These are phyloP conservation scores for Leucozona laternaria DNA, from an alignment of 2,888 invertebrate species.

Conservation along the genomic window DNA sequence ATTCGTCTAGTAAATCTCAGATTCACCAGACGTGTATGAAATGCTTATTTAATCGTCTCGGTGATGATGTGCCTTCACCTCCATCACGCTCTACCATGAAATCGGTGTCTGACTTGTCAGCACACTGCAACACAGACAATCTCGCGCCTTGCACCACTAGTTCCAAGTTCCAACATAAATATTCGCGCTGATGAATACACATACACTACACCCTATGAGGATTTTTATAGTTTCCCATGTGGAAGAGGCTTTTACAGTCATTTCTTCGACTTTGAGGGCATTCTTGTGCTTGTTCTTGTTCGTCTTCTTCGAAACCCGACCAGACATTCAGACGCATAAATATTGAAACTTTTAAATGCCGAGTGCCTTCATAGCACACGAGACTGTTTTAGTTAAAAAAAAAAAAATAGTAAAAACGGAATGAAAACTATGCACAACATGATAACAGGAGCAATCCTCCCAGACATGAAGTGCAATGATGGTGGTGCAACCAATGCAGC, in stretches of 20 bases:
- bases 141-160: slow-evolving; percentile 61
- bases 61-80: slow-evolving; percentile 56
- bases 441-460: slow-evolving; percentile 38
- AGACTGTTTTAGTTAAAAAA: slow-evolving; percentile 21
- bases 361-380: slow-evolving; percentile 26
- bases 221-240: slow-evolving; percentile 48
- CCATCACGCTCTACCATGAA: slow-evolving; percentile 13
- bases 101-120: slow-evolving; percentile 50
- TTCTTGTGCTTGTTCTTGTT: slow-evolving; percentile 58
- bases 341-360: slow-evolving; percentile 67
- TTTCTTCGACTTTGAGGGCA: slow-evolving; percentile 60
- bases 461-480: slow-evolving; percentile 40
- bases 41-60: slow-evolving; percentile 73
- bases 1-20: slow-evolving; percentile 75
- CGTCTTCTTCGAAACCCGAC: slow-evolving; percentile 57
- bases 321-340: slow-evolving; percentile 76
- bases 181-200: no score
- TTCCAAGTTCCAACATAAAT: no score
- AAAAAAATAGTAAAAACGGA: slow-evolving; percentile 21
- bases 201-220: slow-evolving; percentile 19
- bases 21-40: slow-evolving; percentile 72
- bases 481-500: slow-evolving; percentile 33
- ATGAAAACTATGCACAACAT: slow-evolving; percentile 52
- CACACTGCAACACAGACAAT: slow-evolving; percentile 51
- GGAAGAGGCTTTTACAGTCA: slow-evolving; percentile 60